Conservation (phyloP, 2,797 vertebrate species). For the Rhabdomys pumilio region DNA sequence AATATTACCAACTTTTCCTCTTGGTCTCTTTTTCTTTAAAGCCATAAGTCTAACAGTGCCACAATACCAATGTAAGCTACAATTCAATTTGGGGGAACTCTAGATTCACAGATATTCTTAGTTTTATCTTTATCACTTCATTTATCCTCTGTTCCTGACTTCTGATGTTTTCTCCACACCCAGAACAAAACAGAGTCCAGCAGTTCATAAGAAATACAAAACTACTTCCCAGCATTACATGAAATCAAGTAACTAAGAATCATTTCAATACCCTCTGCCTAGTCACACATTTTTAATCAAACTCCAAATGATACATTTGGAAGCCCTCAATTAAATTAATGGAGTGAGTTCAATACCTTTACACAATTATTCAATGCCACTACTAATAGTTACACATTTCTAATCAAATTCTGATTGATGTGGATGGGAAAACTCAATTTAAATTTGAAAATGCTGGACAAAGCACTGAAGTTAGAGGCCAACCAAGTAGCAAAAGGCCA, state of each 20-base stretch:
- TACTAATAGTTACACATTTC: slow-evolving; percentile 2
- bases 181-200: neutral
- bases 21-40: neutral
- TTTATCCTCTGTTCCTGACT: neutral
- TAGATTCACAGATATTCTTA: neutral
- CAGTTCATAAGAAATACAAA: neutral
- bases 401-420: slow-evolving; percentile 33
- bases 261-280: neutral
- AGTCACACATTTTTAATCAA: neutral
- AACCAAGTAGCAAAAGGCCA: neutral
- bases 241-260: neutral
- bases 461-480: neutral
- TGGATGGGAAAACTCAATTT: neutral
- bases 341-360: neutral
- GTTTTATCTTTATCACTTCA: neutral
- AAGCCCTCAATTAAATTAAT: slow-evolving; percentile 31
- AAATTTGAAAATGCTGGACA: neutral
- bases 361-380: neutral
- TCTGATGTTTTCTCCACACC: neutral
- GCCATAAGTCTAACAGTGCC: neutral
- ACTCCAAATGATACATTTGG: neutral
- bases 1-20: neutral
- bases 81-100: neutral
- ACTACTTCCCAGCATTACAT: neutral
- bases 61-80: neutral